phyloP scores from a whole-genome alignment of 2,888 invertebrate species.

The Acheta domesticus region DNA sequence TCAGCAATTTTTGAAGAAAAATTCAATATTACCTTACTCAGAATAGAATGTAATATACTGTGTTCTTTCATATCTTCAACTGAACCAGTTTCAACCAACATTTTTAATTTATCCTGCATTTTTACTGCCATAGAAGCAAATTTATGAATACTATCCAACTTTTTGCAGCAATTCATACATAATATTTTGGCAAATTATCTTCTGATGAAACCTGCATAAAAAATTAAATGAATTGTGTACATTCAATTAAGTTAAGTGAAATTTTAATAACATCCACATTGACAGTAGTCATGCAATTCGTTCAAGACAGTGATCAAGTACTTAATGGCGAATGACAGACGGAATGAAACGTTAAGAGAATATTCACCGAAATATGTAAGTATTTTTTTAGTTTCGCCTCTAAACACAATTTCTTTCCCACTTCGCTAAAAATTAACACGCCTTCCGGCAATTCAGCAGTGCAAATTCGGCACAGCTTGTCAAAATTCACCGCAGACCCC shows the following conservation, averaged over 20 bases:
- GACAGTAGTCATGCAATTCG: not conserved
- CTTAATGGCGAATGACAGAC: conserved; percentile 36
- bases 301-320: conserved; percentile 12
- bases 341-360: conserved; percentile 30
- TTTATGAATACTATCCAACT: conserved; percentile 62
- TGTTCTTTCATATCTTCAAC: conserved; percentile 49
- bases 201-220: conserved; percentile 58
- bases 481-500: conserved; percentile 43
- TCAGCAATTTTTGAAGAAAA: not conserved
- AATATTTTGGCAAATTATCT: conserved; percentile 66
- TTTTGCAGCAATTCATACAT: conserved; percentile 61
- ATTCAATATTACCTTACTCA: conserved; percentile 50
- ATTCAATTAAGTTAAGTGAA: not conserved
- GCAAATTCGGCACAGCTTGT: conserved; percentile 63
- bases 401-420: conserved; percentile 62
- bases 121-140: conserved; percentile 64
- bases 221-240: conserved; percentile 32
- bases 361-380: conserved; percentile 62
- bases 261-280: not conserved
- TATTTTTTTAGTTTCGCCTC: conserved; percentile 66
- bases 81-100: conserved; percentile 32
- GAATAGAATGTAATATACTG: conserved; percentile 53
- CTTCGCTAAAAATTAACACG: conserved; percentile 62
- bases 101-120: conserved; percentile 58
- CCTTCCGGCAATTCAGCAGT: conserved; percentile 57